Percentiles rank a stretch among this genome's conserved stretches.
phyloP scores from a whole-genome alignment of 2,888 invertebrate species.

The Melanostoma scalare region DNA sequence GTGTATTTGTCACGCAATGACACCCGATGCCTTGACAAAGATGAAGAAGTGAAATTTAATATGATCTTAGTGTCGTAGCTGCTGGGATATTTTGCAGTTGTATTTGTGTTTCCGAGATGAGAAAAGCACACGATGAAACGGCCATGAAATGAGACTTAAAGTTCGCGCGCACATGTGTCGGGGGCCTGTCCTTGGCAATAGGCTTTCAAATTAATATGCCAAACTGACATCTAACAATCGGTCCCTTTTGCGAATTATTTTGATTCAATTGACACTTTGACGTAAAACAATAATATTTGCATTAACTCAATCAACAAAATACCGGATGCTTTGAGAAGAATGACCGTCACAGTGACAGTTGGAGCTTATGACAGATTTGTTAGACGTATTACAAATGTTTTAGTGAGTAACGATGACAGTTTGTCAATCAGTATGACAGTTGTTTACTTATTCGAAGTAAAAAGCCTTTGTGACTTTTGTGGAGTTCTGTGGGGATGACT shows the following conservation, averaged over 20 bases:
- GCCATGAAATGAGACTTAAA: slow-evolving; percentile 36
- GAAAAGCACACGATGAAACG: slow-evolving; percentile 30
- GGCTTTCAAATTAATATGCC: slow-evolving; percentile 19
- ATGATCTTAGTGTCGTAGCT: background rate
- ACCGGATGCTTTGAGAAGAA: slow-evolving; percentile 14
- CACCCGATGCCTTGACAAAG: slow-evolving; percentile 40
- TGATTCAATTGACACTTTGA: slow-evolving; percentile 46
- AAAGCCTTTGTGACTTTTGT: too few relatives aligned
- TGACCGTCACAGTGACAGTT: background rate
- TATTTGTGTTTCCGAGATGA: slow-evolving; percentile 17
- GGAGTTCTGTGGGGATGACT: too few relatives aligned
- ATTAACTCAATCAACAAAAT: slow-evolving; percentile 19
- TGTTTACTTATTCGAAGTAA: background rate
- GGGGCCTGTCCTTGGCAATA: slow-evolving; percentile 44
- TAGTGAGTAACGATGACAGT: background rate
- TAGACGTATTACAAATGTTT: background rate
- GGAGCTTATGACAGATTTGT: background rate
- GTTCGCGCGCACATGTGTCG: slow-evolving; percentile 4
- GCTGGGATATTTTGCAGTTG: background rate
- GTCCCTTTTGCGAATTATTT: slow-evolving; percentile 26
- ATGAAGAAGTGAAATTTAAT: slow-evolving; percentile 34
- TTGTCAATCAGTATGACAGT: slow-evolving; percentile 16
- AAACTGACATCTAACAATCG: background rate
- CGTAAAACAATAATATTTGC: slow-evolving; percentile 27
- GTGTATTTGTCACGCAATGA: slow-evolving; percentile 53